Evolutionary conservation across 2,113 vertebrate species (phyloP), one percentile per base, ranked within the genome.

Genomic region (Campylorhamphus procurvoides): DNA sequence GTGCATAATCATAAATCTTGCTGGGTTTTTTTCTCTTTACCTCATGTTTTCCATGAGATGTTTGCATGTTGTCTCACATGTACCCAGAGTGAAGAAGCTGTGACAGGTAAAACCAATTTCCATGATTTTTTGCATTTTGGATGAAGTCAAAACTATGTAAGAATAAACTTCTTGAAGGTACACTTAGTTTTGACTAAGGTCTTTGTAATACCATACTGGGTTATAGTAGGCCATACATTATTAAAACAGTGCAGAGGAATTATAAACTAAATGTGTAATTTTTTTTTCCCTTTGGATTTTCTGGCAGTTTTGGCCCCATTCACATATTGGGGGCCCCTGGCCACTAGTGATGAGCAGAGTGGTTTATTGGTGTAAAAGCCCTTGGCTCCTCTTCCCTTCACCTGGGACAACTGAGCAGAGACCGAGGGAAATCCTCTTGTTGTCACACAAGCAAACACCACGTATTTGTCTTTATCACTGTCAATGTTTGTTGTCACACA

Each of bases 71-170:
- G 18, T 79, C 18, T 80, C 17, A 53, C 18, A 6, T 42, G 42
- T 46, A 49, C 12, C 14, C 28, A 25, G 33, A 42, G 4, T 33
- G 24, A 91, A n/a, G 18, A 49, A 89, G 8, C 39, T 90, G 25
- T 80, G 55, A 83, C 77, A 91, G 55, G 15, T 86, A 95, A 96
- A 88, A 77, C n/a, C 42, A 86, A 37, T 95, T 96, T 83, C 80
- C 39, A 42, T 74, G 39, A 72, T 42, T 53, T 46, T 73, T 18
- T 81, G 1, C 68, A 58, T 67, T 94, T 90, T 77, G 24, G 68
- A 88, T 71, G 72, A 80, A 97, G 62, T 63, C 56, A 93, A 91
- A 97, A 88, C 53, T 52, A 9, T 85, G 27, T 46, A 22, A 42
- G 20, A 76, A 87, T 81, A 92, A 68, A 33, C 92, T 95, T 96